Percentiles rank a stretch among this genome's conserved stretches.
Evolutionary conservation across 2,888 invertebrate species (phyloP).

Genomic region (Gymnocheta viridis): DNA sequence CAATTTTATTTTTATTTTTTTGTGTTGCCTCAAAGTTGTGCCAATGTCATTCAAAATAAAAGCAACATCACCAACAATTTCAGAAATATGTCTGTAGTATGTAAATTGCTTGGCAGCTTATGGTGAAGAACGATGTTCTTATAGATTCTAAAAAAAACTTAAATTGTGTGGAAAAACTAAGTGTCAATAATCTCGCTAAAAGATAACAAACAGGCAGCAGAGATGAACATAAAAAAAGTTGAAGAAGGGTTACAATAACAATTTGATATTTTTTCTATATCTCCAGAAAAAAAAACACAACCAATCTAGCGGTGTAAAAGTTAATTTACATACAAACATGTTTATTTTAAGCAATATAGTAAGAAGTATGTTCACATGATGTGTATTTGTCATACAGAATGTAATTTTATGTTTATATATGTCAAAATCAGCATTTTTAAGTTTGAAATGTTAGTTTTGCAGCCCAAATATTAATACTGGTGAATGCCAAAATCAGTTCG

Average conservation of each 20-base stretch:
- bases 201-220: slow-evolving; percentile 46
- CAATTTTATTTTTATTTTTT: slow-evolving; percentile 3
- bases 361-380: neutral
- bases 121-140: slow-evolving; percentile 34
- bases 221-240: slow-evolving; percentile 17
- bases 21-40: slow-evolving; percentile 18
- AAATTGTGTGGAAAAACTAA: slow-evolving; percentile 50
- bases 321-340: slow-evolving; percentile 40
- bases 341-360: slow-evolving; percentile 21
- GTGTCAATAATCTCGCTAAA: slow-evolving; percentile 65
- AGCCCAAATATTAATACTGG: no score
- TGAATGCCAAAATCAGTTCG: no score
- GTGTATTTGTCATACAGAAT: neutral
- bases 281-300: slow-evolving; percentile 1
- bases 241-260: slow-evolving; percentile 54
- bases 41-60: slow-evolving; percentile 53
- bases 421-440: no score
- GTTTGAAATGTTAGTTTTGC: no score
- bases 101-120: slow-evolving; percentile 53
- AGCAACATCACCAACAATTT: slow-evolving; percentile 19
- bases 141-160: slow-evolving; percentile 7
- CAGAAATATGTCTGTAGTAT: slow-evolving; percentile 35
- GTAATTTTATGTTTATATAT: no score
- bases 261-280: slow-evolving; percentile 38
- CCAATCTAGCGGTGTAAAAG: slow-evolving; percentile 28